Base-by-base conservation (phyloP, 2,888 invertebrate species). In the Leucoma salicis region DNA sequence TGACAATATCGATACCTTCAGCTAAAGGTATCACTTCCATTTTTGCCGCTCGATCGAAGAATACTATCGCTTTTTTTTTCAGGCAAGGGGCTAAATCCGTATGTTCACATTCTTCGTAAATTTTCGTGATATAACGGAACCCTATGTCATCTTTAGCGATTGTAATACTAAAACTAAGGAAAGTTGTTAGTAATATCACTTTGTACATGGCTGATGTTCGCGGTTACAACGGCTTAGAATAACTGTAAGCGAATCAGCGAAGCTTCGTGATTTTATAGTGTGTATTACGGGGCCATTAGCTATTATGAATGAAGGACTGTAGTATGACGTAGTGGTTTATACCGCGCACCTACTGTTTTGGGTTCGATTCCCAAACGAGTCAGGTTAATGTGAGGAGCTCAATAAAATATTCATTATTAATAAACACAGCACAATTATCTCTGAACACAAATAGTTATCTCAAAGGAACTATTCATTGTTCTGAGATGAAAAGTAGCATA, bases 11-110 rank as follows among this genome's bases (percentile, higher is more conserved):
- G 3, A 95, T 82, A 33, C 94, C 95, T 52, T 95, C 94, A 10
- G 84, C 32, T 18, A 89, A 40, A 0, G 89, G 87, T 53, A 91
- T 92, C 13, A 92, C 90, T 14, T 94, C 94, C 85, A 95, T 93
- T 46, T 93, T 91, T 0, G 93, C 92, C 15, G 95, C 91, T 35
- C 95, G 90, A 66, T 95, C 95, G 55, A 96, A 92, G 73, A 95
- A 95, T 1, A 94, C 84, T 42, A 95, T 93, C 0, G 95, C 95
- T 70, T 95, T 95, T 78, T 94, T 95, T 87, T 96, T 95, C 36
- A 96, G 82, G 71, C 96, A 96, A 14, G 94, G 93, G 38, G 93
- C 84, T 38, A 95, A 87, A 46, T 93, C 93, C 1, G 93, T 80
- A 51, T 92, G 91, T 49, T 92, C 92, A 69, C 96, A 96, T 62